Conservation (phyloP, 2,888 invertebrate species). For the Leucophenga montana region DNA sequence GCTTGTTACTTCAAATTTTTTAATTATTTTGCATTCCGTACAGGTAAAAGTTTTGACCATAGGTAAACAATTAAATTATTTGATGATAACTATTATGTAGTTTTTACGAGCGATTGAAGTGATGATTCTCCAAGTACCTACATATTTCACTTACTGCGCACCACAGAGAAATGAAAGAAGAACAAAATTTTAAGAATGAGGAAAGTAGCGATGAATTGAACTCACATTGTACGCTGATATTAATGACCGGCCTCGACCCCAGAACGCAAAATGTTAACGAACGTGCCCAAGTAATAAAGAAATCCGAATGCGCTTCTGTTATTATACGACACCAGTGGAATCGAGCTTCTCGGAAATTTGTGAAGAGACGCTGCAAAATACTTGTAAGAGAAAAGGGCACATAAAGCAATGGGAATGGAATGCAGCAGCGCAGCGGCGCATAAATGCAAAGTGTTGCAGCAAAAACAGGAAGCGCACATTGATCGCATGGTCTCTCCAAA, state of each 20-base stretch:
- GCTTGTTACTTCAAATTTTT: no score
- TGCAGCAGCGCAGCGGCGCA: constrained; percentile 43
- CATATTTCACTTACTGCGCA: no score
- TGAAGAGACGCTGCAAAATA: background rate
- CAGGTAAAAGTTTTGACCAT: no score
- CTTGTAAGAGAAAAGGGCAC: background rate
- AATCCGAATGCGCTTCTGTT: constrained; percentile 49
- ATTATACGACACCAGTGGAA: background rate
- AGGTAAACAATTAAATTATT: no score
- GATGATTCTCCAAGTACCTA: no score
- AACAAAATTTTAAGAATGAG: no score
- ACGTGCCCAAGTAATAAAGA: constrained; percentile 65
- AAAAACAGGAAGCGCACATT: constrained; percentile 52
- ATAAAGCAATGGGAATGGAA: constrained; percentile 28
- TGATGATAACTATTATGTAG: no score
- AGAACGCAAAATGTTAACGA: constrained; percentile 43
- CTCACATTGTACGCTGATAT: constrained; percentile 55
- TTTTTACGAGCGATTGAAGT: no score
- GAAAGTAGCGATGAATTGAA: constrained; percentile 35
- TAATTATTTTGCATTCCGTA: no score
- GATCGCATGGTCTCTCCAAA: no score
- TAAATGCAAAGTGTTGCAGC: constrained; percentile 44
- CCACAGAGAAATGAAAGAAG: no score
- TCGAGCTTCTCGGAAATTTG: background rate
- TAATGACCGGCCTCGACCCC: constrained; percentile 69